Conservation (phyloP, 2,113 vertebrate genomes). For the Sitta europaea region DNA sequence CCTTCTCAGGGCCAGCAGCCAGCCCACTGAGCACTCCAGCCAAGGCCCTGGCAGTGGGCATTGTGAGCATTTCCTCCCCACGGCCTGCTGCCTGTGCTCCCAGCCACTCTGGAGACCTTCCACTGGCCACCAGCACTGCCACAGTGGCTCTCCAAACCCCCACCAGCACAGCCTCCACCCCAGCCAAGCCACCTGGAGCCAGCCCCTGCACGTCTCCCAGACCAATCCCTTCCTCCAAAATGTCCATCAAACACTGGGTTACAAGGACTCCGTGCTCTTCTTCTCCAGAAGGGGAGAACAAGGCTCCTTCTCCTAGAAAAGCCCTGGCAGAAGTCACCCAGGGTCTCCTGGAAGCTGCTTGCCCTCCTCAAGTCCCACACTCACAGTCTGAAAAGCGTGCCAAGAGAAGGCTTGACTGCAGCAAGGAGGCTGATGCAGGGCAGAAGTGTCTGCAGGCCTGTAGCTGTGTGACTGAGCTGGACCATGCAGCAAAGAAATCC, state of each 20-base stretch:
- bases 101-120: constrained; percentile 77
- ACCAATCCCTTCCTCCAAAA: constrained; percentile 58
- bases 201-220: constrained; percentile 33
- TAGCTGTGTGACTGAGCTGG: constrained; percentile 79
- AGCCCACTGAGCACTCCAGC: constrained; percentile 75
- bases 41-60: constrained; percentile 69
- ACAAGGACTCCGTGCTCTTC: constrained; percentile 71
- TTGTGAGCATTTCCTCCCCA: constrained; percentile 72
- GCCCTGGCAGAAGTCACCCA: constrained; percentile 81
- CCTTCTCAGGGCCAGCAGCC: constrained; percentile 18
- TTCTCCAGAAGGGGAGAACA: constrained; percentile 36
- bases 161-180: constrained; percentile 14
- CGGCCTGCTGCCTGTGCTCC: constrained; percentile 82
- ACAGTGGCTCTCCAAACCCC: constrained; percentile 41
- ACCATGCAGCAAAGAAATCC: constrained; percentile 73
- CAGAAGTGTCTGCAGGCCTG: constrained; percentile 69
- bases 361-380: background rate
- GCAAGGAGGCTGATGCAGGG: constrained; percentile 9
- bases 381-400: constrained; percentile 71
- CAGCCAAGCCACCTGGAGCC: constrained; percentile 26
- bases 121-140: constrained; percentile 81
- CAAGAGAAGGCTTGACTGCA: constrained; percentile 88
- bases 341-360: constrained; percentile 27
- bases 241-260: constrained; percentile 86
- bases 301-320: constrained; percentile 64